A percentile compares a stretch with the other conserved stretches of the same genome.
Evolutionary conservation across 2,888 invertebrate genomes (phyloP).

Genomic region (Hipparchia semele): DNA sequence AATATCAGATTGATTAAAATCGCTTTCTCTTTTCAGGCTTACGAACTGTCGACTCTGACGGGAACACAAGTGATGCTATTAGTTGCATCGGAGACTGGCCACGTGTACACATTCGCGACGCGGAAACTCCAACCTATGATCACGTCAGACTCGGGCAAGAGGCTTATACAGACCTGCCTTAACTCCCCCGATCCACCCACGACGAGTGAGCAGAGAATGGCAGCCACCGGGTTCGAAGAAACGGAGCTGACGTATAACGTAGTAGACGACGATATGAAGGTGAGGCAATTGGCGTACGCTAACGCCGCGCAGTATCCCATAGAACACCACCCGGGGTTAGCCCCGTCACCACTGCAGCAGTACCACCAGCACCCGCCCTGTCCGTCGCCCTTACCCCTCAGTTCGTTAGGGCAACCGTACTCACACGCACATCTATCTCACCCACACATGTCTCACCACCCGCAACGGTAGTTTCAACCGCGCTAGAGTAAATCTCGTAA

Average conservation of each 20-base stretch:
- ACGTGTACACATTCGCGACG: constrained; percentile 99
- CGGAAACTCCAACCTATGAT: constrained; percentile 99
- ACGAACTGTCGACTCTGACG: constrained; percentile 98
- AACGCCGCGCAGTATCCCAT: constrained; percentile 88
- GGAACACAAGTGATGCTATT: constrained; percentile 99
- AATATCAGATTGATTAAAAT: constrained; percentile 16
- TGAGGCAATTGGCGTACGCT: constrained; percentile 97
- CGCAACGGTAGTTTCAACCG: constrained; percentile 88
- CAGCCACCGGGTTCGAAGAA: constrained; percentile 99
- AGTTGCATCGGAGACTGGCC: constrained; percentile 99
- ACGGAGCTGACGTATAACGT: constrained; percentile 98
- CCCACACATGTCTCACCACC: constrained; percentile 89
- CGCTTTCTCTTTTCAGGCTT: constrained; percentile 88
- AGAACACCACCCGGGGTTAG: constrained; percentile 85
- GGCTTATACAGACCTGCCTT: constrained; percentile 98
- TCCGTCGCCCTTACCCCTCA: constrained; percentile 88
- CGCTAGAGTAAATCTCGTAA: constrained; percentile 58
- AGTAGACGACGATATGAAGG: constrained; percentile 97
- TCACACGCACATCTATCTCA: constrained; percentile 83
- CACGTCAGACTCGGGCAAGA: constrained; percentile 98
- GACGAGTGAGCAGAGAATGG: constrained; percentile 97
- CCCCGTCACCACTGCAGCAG: constrained; percentile 86
- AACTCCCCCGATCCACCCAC: constrained; percentile 97
- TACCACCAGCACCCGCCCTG: constrained; percentile 89
- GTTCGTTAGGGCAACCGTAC: constrained; percentile 78